Base-by-base conservation (phyloP, 2,888 invertebrate genomes). In the Watsonalla cultraria region DNA sequence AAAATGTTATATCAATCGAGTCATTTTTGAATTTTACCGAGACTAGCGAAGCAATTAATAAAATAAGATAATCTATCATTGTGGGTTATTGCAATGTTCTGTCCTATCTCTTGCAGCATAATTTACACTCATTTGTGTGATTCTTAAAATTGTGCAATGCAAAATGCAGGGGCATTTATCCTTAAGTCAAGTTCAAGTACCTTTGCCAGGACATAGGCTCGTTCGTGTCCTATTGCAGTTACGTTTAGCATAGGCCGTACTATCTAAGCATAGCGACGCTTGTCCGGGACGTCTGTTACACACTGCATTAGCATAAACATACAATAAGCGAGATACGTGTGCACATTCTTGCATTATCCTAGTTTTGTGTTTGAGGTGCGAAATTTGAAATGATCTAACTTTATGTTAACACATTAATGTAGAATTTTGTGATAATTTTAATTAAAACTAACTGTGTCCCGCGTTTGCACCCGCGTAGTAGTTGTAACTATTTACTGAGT, bases 141-240 rank as follows among this genome's bases (percentile, higher is more conserved):
- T 11, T 11, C 2, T 42, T 1, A 42, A 42, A 35, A 7, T 48
- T 9, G n/a, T 9, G n/a, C n/a, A n/a, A n/a, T n/a, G n/a, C 52
- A 60, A 62, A 68, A 67, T 67, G 70, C 70, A 64, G 45, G 52
- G 46, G 45, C 49, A 35, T 45, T 78, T 78, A 76, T 62, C 62
- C 72, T 68, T 67, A 55, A 73, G 79, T 82, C 84, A 85, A 88
- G 88, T 88, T 88, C 87, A 89, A 86, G 84, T 83, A 83, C 81
- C 81, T 78, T 69, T 64, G 60, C 52, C 50, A 52, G 58, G 59
- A 59, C 63, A 61, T 51, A 58, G 65, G 54, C 51, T 72, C 8
- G 72, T 75, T 77, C 82, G 78, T 84, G 82, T 62, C 64, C 66
- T 70, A 70, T 68, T 77, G 78, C 81, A 75, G 72, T 80, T 68